Base-by-base conservation (phyloP, 2,113 vertebrate genomes). In the Lepisosteus oculatus region DNA sequence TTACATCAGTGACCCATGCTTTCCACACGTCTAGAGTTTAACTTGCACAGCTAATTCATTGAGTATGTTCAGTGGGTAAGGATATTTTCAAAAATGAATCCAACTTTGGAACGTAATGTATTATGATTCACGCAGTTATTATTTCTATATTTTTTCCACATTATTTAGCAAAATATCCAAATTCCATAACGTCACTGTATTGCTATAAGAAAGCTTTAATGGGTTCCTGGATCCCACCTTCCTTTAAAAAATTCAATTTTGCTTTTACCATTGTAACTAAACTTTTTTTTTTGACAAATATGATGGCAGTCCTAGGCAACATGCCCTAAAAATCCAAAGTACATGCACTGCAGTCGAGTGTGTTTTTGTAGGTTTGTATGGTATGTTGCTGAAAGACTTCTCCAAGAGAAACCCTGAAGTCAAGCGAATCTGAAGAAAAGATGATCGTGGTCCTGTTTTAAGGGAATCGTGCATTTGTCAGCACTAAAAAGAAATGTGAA, bases 131-230 rank as follows among this genome's bases (percentile, higher is more conserved):
- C 42, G n/a, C 55, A 0, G 12, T 14, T 65, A 7, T 8, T 47
- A 11, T 56, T 14, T 12, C 11, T 15, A 7, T 51, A 43, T n/a
- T 57, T 54, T 70, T 54, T 59, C 43, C 65, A 57, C 17, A 3
- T 54, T 45, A 41, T 72, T 54, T 29, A 47, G 43, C 29, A 4
- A 51, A 56, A 13, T 62, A 54, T 65, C 67, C 62, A 29, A 6
- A 14, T 68, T 77, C 55, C 65, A 69, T 70, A 54, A 9, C 12
- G 56, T 77, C 62, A 74, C 29, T 55, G 6, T 29, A n/a, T 67
- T 73, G 63, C 67, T 61, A 42, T 57, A 64, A 69, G 61, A 41
- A 29, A 43, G 15, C 64, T 72, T 13, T 12, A 56, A 51, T n/a
- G 6, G 66, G 17, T 59, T 68, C 8, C 45, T 41, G 29, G 59